Percentiles rank a stretch among this genome's conserved stretches.
Evolutionary conservation across 2,888 invertebrate species (phyloP).

Genomic region (Andrena hattorfiana): DNA sequence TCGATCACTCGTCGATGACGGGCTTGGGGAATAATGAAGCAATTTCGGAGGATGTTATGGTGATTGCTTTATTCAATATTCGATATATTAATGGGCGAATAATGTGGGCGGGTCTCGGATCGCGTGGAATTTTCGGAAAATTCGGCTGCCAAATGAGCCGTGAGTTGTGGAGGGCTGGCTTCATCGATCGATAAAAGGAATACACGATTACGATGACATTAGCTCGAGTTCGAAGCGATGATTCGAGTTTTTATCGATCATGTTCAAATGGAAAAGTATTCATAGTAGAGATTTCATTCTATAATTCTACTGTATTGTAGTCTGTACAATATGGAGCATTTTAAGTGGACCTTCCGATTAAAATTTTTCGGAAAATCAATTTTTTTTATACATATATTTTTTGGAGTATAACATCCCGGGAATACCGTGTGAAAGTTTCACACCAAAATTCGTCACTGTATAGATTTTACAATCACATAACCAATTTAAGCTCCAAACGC

Average conservation of each 20-base stretch:
- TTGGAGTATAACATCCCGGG: too few species aligned
- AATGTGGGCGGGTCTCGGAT: slow-evolving; percentile 53
- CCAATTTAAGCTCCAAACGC: too few species aligned
- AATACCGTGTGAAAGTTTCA: too few species aligned
- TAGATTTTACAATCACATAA: too few species aligned
- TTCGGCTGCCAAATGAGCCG: slow-evolving; percentile 69
- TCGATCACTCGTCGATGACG: slow-evolving; percentile 59
- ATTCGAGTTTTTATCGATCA: slow-evolving; percentile 8
- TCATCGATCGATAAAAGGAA: slow-evolving; percentile 46
- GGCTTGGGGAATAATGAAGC: slow-evolving; percentile 56
- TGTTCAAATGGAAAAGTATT: not conserved
- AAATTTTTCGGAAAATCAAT: too few species aligned
- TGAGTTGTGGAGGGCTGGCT: slow-evolving; percentile 60
- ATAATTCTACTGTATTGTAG: not conserved
- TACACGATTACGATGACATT: not conserved
- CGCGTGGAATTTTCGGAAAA: slow-evolving; percentile 71
- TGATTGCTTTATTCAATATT: slow-evolving; percentile 79
- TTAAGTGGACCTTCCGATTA: too few species aligned
- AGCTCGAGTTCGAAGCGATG: not conserved
- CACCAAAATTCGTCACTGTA: too few species aligned
- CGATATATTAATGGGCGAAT: slow-evolving; percentile 68
- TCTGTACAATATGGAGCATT: too few species aligned
- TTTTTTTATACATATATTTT: too few species aligned
- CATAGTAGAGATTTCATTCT: too few species aligned
- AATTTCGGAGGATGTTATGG: slow-evolving; percentile 58